Percentiles rank a stretch among this genome's conserved stretches.
Evolutionary conservation across 2,113 vertebrate genomes (phyloP).

Genomic region (Podilymbus podiceps): DNA sequence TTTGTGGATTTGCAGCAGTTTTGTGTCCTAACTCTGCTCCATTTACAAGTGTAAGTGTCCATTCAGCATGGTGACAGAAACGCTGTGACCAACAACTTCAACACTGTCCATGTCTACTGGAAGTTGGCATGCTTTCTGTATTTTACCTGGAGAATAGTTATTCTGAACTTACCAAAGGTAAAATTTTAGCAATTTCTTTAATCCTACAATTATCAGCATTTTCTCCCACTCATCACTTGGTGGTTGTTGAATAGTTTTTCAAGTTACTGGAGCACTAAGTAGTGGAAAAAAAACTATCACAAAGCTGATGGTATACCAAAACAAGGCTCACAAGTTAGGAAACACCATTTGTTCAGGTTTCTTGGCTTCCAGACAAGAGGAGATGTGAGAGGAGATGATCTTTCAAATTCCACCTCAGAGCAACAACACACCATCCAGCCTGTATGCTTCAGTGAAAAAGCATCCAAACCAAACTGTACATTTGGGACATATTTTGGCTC

Average conservation of each 20-base stretch:
- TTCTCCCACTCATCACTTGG: not conserved
- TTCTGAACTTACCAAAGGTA: not conserved
- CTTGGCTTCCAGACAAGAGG: constrained; percentile 13
- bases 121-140: not conserved
- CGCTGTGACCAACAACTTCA: not conserved
- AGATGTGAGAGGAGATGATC: constrained; percentile 29
- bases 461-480: constrained; percentile 24
- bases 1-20: not conserved
- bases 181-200: not conserved
- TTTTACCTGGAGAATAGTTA: not conserved
- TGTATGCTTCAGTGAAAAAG: not conserved
- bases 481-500: constrained; percentile 46
- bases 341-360: constrained; percentile 25
- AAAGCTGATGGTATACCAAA: not conserved
- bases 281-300: not conserved
- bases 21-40: not conserved
- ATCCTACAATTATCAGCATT: not conserved
- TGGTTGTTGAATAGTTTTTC: not conserved
- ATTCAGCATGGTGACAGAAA: not conserved
- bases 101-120: not conserved
- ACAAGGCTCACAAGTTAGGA: not conserved
- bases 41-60: not conserved
- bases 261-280: not conserved
- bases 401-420: constrained; percentile 23
- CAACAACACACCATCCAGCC: not conserved